Evolutionary conservation across 2,113 vertebrate genomes (phyloP), one percentile per base, ranked within the genome.

Genomic region (Phalacrocorax aristotelis): DNA sequence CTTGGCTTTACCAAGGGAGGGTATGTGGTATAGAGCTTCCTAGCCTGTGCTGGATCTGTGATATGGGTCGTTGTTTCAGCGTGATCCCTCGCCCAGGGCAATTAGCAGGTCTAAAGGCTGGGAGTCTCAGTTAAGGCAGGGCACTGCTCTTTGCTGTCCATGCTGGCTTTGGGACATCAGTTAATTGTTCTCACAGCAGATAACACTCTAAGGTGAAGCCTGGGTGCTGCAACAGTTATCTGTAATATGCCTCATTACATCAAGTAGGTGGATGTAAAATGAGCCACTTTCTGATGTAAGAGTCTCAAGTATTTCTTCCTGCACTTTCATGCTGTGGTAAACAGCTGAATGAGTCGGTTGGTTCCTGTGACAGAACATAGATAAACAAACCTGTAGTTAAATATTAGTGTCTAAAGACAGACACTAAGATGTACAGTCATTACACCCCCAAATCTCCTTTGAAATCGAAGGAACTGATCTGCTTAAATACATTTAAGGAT

Each of bases 291-390:
- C 57, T 69, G 70, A 76, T 25, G 9, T 34, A 46, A 82, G 32
- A 42, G 27, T 44, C 75, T 71, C 29, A 60, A n/a, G 52, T 51
- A 30, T 83, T 84, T 68, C 17, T 48, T 91, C n/a, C 58, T 64
- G n/a, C 68, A 65, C 69, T 89, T 83, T 79, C 25, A 27, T 32
- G 58, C 52, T 61, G 26, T 42, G 27, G 23, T 80, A 79, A 93
- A 66, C 23, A 79, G 36, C n/a, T 0, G 0, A 90, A 64, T 22
- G 11, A 76, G 10, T 29, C 0, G 0, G 40, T 15, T 62, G 17
- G 13, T 65, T 92, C 32, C 40, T 51, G 66, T 44, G 90, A 64
- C 42, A 55, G 48, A 72, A 74, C n/a, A 36, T 13, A 21, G 4
- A 64, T 15, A 55, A 61, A 42, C n/a, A 69, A 76, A 80, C 48